These are phyloP conservation scores for Drosophila navojoa DNA, from an alignment of 1,140 invertebrate genomes.

Conservation along the genomic window DNA sequence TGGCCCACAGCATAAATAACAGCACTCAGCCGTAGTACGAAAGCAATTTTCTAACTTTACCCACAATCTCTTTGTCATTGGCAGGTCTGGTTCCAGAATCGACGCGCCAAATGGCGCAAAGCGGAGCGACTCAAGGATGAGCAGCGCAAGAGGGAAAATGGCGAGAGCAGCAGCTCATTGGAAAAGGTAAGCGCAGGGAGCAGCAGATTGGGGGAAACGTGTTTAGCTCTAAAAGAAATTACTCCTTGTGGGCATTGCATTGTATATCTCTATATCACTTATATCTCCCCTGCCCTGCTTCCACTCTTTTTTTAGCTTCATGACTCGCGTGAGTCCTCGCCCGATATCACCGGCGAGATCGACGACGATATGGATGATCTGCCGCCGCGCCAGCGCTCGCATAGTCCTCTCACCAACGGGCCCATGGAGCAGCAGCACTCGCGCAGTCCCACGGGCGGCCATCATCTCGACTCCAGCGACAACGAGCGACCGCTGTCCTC, in stretches of 20 bases:
- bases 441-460: slow-evolving; percentile 62
- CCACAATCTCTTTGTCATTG: slow-evolving; percentile 6
- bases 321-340: slow-evolving; percentile 82
- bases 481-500: slow-evolving; percentile 81
- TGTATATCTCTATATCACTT: too few species aligned
- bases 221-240: background rate
- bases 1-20: slow-evolving; percentile 61
- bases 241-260: background rate
- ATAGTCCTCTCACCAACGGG: slow-evolving; percentile 69
- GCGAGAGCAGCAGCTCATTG: slow-evolving; percentile 85
- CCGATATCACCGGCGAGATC: slow-evolving; percentile 82
- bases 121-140: slow-evolving; percentile 95
- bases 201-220: background rate
- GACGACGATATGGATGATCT: slow-evolving; percentile 79
- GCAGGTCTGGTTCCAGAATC: slow-evolving; percentile 98
- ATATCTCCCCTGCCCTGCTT: background rate
- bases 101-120: slow-evolving; percentile 96
- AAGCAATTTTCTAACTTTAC: slow-evolving; percentile 69
- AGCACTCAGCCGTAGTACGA: slow-evolving; percentile 53
- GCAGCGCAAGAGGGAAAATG: slow-evolving; percentile 92
- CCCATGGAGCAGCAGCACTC: slow-evolving; percentile 67
- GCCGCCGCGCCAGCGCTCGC: slow-evolving; percentile 70
- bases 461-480: slow-evolving; percentile 75
- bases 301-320: slow-evolving; percentile 49
- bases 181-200: slow-evolving; percentile 74